Percentiles rank a stretch among this genome's conserved stretches.
Evolutionary conservation across 2,888 invertebrate genomes (phyloP).

Genomic region (Eupelmus urozonus): DNA sequence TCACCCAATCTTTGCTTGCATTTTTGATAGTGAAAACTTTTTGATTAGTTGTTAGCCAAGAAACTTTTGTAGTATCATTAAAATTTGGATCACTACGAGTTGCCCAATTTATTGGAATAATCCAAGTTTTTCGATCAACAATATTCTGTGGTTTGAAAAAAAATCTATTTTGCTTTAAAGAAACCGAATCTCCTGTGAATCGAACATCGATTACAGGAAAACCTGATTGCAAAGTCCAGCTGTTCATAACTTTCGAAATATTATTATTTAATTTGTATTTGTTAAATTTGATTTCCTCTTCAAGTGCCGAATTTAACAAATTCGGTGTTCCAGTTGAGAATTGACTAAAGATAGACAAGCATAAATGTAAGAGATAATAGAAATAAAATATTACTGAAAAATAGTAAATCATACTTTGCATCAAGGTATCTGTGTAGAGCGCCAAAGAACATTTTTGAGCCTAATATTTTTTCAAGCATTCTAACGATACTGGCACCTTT

Average conservation of each 20-base stretch:
- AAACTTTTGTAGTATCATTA: conserved; percentile 78
- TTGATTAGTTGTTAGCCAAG: conserved; percentile 77
- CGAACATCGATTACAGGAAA: conserved; percentile 80
- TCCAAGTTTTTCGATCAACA: conserved; percentile 80
- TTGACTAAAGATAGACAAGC: conserved; percentile 58
- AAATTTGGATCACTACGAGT: conserved; percentile 75
- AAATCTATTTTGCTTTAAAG: conserved; percentile 66
- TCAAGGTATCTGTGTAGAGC: conserved; percentile 81
- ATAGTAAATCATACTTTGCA: conserved; percentile 75
- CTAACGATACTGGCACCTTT: conserved; percentile 83
- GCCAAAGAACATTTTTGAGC: conserved; percentile 78
- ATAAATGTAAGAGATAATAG: not conserved
- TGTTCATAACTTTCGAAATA: conserved; percentile 72
- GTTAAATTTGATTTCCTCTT: conserved; percentile 65
- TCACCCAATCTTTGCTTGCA: conserved; percentile 80
- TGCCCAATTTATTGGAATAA: conserved; percentile 88
- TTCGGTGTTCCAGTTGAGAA: conserved; percentile 63
- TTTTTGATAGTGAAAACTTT: conserved; percentile 69
- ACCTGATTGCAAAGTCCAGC: conserved; percentile 82
- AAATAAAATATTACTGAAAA: not conserved
- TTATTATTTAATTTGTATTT: conserved; percentile 43
- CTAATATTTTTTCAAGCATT: conserved; percentile 84
- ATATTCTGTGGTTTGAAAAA: conserved; percentile 55
- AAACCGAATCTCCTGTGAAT: conserved; percentile 31
- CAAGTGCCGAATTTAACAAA: conserved; percentile 64